Conservation (phyloP, 1,140 invertebrate species). For the Maniola jurtina region DNA sequence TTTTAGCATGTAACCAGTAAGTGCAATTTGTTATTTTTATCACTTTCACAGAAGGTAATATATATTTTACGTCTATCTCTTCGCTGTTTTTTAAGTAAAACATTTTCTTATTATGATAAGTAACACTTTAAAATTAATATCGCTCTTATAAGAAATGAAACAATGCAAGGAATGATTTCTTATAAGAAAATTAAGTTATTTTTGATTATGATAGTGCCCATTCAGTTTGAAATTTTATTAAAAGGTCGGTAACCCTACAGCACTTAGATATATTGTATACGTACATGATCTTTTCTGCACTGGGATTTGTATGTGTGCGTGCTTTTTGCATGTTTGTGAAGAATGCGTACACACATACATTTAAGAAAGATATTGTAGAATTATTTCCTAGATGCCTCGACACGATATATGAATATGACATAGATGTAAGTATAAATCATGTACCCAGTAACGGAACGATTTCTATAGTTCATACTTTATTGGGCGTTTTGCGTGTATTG, state of each 20-base stretch:
- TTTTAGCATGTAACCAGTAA: too few species aligned
- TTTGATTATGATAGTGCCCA: too few species aligned
- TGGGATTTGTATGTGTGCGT: conserved; percentile 57
- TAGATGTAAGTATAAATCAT: conserved; percentile 26
- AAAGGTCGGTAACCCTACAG: not conserved
- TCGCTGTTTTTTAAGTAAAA: too few species aligned
- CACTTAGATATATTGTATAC: conserved; percentile 21
- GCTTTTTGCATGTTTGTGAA: conserved; percentile 74
- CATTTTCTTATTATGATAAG: too few species aligned
- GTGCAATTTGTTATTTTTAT: too few species aligned
- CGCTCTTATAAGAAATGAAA: too few species aligned
- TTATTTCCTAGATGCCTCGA: conserved; percentile 74
- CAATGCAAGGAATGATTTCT: too few species aligned
- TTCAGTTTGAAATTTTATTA: too few species aligned
- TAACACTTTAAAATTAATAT: too few species aligned
- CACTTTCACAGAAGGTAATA: too few species aligned
- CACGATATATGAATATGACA: conserved; percentile 52
- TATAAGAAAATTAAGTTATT: too few species aligned
- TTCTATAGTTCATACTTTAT: conserved; percentile 48
- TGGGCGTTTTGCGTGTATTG: conserved; percentile 15
- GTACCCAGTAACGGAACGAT: conserved; percentile 42
- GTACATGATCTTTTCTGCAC: conserved; percentile 44
- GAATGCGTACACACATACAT: conserved; percentile 69
- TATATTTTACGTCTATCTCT: too few species aligned
- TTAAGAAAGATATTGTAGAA: conserved; percentile 75